phyloP scores from a whole-genome alignment of 1,140 invertebrate species.

The Micrasema longulum region DNA sequence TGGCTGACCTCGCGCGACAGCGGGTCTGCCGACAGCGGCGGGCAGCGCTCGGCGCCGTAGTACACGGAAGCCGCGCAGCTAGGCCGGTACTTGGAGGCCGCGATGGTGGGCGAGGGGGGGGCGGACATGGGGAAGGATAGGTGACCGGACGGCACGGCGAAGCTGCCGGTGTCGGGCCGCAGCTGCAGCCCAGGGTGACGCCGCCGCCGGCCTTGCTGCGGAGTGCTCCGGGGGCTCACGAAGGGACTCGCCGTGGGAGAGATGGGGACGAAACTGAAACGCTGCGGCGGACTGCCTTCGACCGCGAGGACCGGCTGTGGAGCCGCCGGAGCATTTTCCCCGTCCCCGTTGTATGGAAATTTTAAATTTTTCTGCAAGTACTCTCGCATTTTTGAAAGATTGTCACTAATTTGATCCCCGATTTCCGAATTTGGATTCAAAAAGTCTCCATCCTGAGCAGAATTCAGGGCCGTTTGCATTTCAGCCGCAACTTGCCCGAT shows the following conservation, averaged over 20 bases:
- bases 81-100: constrained; percentile 61
- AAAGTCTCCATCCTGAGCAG: constrained; percentile 57
- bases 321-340: constrained; percentile 52
- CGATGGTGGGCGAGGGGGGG: constrained; percentile 69
- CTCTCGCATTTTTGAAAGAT: constrained; percentile 77
- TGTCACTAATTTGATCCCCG: constrained; percentile 65
- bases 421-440: constrained; percentile 61
- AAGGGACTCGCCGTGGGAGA: constrained; percentile 86
- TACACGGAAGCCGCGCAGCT: constrained; percentile 34
- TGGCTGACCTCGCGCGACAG: constrained; percentile 68
- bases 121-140: constrained; percentile 69
- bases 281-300: constrained; percentile 62
- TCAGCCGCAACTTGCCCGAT: neutral
- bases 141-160: constrained; percentile 61
- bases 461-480: neutral
- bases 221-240: constrained; percentile 84
- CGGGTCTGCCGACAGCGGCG: constrained; percentile 63
- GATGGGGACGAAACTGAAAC: constrained; percentile 87
- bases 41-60: constrained; percentile 59
- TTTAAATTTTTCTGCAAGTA: constrained; percentile 71
- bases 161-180: constrained; percentile 51
- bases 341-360: constrained; percentile 53
- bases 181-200: constrained; percentile 47
- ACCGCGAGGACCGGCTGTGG: constrained; percentile 57
- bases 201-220: constrained; percentile 55